Base-by-base conservation (phyloP, 1,140 invertebrate genomes). In the Drosophila elegans region DNA sequence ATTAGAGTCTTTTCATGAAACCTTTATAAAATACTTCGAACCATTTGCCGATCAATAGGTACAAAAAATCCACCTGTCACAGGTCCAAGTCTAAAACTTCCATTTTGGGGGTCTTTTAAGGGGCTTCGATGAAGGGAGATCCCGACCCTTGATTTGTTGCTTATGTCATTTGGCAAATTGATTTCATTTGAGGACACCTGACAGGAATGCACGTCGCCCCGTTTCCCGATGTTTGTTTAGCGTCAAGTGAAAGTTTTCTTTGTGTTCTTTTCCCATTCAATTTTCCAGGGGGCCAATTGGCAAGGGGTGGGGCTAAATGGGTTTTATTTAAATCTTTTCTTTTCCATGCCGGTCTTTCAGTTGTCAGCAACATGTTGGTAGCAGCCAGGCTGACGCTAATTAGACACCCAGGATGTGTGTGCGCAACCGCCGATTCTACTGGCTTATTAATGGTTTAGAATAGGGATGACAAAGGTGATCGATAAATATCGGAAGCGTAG, bases 361-460 rank as follows among this genome's bases (percentile, higher is more conserved):
- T 68, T 86, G 83, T 86, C 83, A 82, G 78, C 83, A 88, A 82
- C 79, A 83, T 86, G 83, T 86, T 88, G 83, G 83, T 51, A 73
- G 75, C 66, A 61, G 83, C 75, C 71, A 79, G 51, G 55, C 75
- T 86, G 83, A 86, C 83, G 75, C 83, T 86, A 86, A 86, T 86
- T 86, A 86, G 83, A 57, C 64, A 69, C 64, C 52, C 78, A 81
- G 68, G 9, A 41, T 44, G 41, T 61, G 36, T 46, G 44, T 51
- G 29, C 42, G 54, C 38, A 46, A 48, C 42, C 45, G 9, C 13
- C 10, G 10, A 64, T 38, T 48, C 32, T 16, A 25, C 36, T 38
- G 25, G 42, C 38, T 78, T 78, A 78, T 73, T 78, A 71, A 72
- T 64, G 57, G 51, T 13, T 25, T 12, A 27, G 10, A 5, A 7